phyloP scores from a whole-genome alignment of 92 coral and sea anemone genomes.

The Zoanthus gigantus region DNA sequence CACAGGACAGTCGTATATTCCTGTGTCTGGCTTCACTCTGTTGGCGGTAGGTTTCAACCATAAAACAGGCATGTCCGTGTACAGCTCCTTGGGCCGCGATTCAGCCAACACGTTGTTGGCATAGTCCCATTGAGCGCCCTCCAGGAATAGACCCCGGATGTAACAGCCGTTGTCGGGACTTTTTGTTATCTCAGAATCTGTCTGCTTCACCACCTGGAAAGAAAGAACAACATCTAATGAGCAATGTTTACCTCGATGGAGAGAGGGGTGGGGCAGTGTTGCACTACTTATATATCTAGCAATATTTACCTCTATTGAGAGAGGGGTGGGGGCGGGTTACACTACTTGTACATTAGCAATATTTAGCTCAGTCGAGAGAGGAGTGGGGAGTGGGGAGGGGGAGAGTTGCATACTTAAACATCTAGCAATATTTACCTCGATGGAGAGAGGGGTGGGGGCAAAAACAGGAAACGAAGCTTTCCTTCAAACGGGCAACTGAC shows the following conservation, averaged over 20 bases:
- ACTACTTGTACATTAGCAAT: not conserved
- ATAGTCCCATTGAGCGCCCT: slow-evolving; percentile 98
- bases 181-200: slow-evolving; percentile 72
- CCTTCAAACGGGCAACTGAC: too few relatives aligned
- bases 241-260: too few relatives aligned
- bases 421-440: too few relatives aligned
- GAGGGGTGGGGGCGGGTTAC: too few relatives aligned
- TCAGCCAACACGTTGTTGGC: slow-evolving; percentile 89
- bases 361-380: too few relatives aligned
- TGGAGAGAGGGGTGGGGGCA: too few relatives aligned
- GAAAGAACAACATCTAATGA: not conserved
- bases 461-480: too few relatives aligned
- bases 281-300: too few relatives aligned
- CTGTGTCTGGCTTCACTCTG: slow-evolving; percentile 90
- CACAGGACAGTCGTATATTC: slow-evolving; percentile 96
- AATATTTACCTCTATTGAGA: too few relatives aligned
- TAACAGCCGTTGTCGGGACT: slow-evolving; percentile 96
- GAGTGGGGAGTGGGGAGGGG: too few relatives aligned
- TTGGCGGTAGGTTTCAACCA: slow-evolving; percentile 98
- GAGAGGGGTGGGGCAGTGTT: too few relatives aligned
- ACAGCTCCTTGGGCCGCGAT: slow-evolving; percentile 95
- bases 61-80: slow-evolving; percentile 98
- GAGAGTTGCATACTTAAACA: too few relatives aligned
- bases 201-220: slow-evolving; percentile 80
- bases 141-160: slow-evolving; percentile 96